Conservation (phyloP, 2,888 invertebrate genomes). For the Rhingia rostrata region DNA sequence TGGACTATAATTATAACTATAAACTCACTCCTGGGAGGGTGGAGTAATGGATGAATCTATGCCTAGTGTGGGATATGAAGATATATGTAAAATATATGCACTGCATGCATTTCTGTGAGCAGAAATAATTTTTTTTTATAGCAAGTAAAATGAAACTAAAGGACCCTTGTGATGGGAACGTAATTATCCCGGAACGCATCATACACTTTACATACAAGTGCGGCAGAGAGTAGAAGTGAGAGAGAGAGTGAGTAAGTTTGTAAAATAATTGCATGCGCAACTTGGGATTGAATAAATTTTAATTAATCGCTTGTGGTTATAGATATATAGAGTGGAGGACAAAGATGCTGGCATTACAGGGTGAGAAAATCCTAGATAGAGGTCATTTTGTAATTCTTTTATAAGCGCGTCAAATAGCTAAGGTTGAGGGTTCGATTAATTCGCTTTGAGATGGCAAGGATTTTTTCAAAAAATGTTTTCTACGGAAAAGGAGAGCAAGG, state of each 20-base stretch:
- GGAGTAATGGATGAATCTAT: slow-evolving; percentile 45
- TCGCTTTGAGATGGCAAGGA: no score
- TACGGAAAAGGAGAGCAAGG: no score
- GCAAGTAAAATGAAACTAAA: slow-evolving; percentile 60
- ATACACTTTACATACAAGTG: slow-evolving; percentile 8
- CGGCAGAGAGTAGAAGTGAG: slow-evolving; percentile 1
- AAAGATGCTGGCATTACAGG: neutral
- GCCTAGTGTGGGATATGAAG: neutral
- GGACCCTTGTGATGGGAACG: slow-evolving; percentile 52
- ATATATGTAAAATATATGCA: neutral
- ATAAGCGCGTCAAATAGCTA: no score
- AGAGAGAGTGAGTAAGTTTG: slow-evolving; percentile 10
- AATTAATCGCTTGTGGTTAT: slow-evolving; percentile 43
- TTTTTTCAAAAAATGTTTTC: no score
- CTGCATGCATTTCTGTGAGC: neutral
- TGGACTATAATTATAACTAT: slow-evolving; percentile 37
- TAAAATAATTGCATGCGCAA: slow-evolving; percentile 46
- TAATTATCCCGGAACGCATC: slow-evolving; percentile 60
- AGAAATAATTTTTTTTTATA: slow-evolving; percentile 52
- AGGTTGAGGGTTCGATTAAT: no score
- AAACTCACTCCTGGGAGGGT: slow-evolving; percentile 31
- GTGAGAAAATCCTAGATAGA: neutral
- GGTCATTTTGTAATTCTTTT: no score
- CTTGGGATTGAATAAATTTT: slow-evolving; percentile 69
- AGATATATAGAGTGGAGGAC: neutral